phyloP scores from a whole-genome alignment of 2,797 vertebrate genomes.

The Rhyacichthys aspro region DNA sequence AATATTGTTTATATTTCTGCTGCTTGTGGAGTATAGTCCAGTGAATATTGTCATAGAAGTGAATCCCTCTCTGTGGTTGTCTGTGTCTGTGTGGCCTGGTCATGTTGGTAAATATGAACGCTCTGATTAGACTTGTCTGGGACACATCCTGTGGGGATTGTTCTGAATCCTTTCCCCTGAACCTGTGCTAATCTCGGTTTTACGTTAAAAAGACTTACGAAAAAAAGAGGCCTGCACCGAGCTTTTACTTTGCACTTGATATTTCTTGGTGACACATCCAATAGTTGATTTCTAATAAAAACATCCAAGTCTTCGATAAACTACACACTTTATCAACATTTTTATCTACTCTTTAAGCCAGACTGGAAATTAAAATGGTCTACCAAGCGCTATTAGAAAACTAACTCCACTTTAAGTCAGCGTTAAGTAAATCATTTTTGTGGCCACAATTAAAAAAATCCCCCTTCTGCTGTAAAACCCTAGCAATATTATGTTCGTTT shows the following conservation, averaged over 20 bases:
- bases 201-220: no score
- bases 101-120: constrained; percentile 69
- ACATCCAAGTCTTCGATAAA: constrained; percentile 19
- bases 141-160: constrained; percentile 67
- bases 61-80: constrained; percentile 18
- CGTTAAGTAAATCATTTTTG: constrained; percentile 85
- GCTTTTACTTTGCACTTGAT: constrained; percentile 58
- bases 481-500: constrained; percentile 83
- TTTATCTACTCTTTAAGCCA: constrained; percentile 49
- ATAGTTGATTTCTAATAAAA: constrained; percentile 14
- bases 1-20: no score
- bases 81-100: constrained; percentile 45
- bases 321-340: constrained; percentile 14
- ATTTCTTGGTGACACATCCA: no score
- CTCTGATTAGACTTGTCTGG: constrained; percentile 72
- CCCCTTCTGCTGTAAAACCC: constrained; percentile 76
- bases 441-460: constrained; percentile 77
- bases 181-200: constrained; percentile 71
- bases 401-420: constrained; percentile 75
- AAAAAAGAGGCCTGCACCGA: constrained; percentile 52
- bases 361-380: constrained; percentile 59
- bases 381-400: constrained; percentile 49
- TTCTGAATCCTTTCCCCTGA: constrained; percentile 61
- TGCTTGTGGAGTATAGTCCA: no score
- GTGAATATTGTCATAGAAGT: not conserved